Evolutionary conservation across 2,797 vertebrate species (phyloP).

Genomic region (Rhynchonycteris naso): DNA sequence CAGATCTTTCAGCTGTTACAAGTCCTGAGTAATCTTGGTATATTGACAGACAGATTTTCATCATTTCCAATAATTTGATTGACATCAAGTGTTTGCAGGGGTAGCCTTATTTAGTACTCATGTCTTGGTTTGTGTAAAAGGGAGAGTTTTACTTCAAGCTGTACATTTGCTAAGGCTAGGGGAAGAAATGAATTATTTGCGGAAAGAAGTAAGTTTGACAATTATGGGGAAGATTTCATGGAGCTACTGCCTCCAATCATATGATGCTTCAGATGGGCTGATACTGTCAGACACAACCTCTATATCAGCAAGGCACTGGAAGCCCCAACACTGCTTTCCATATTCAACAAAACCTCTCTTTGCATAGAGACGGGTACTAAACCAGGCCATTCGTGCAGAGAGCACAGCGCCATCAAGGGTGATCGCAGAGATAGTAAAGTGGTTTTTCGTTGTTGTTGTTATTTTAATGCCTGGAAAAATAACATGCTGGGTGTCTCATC

Average conservation of each 20-base stretch:
- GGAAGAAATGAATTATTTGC: slow-evolving; percentile 42
- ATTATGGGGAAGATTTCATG: neutral
- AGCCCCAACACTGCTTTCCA: slow-evolving; percentile 67
- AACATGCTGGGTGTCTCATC: neutral
- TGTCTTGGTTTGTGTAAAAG: neutral
- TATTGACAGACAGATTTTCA: neutral
- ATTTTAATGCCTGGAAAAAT: slow-evolving; percentile 52
- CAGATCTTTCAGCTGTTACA: neutral
- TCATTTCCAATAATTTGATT: neutral
- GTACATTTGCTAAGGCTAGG: slow-evolving; percentile 48
- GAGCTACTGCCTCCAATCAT: slow-evolving; percentile 51
- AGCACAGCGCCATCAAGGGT: neutral
- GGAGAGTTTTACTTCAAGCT: neutral
- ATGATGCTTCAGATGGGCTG: slow-evolving; percentile 63
- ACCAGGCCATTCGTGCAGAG: neutral
- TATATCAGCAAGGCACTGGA: slow-evolving; percentile 62
- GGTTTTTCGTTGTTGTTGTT: too few species aligned
- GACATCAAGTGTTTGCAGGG: neutral
- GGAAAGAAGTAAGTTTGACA: slow-evolving; percentile 6
- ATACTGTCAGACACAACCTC: slow-evolving; percentile 62
- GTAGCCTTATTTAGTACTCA: neutral
- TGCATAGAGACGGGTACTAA: slow-evolving; percentile 67
- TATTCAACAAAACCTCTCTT: slow-evolving; percentile 68
- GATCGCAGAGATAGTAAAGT: neutral
- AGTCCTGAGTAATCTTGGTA: neutral